These are phyloP conservation scores for Bombus superbus DNA, from an alignment of 1,140 invertebrate species.

Conservation along the genomic window DNA sequence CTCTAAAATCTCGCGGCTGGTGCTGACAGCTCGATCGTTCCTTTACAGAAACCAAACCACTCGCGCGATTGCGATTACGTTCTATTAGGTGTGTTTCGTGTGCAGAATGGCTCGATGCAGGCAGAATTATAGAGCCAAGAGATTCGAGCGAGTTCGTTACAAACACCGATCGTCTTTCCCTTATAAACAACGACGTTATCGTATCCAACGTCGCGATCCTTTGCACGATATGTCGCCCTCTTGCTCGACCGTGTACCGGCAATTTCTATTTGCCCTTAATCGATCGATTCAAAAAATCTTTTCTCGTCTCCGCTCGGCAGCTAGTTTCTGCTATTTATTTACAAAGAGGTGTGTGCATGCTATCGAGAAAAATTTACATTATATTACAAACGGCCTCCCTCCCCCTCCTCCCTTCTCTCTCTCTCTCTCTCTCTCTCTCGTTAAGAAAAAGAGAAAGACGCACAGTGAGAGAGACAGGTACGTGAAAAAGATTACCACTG, in stretches of 20 bases:
- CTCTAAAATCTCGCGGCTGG: conserved; percentile 7
- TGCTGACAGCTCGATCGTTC: not conserved
- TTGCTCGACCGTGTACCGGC: not conserved
- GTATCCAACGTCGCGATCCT: not conserved
- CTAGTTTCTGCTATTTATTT: conserved; percentile 50
- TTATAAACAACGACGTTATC: not conserved
- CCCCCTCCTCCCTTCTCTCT: too few species aligned
- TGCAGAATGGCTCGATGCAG: not conserved
- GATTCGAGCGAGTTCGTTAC: not conserved
- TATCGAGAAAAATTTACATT: conserved; percentile 30
- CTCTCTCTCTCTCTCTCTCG: not conserved
- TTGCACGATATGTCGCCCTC: not conserved
- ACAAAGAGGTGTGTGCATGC: conserved; percentile 40
- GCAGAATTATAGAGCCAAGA: not conserved
- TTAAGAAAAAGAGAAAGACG: not conserved
- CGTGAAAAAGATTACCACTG: not conserved
- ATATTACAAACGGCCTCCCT: conserved; percentile 38
- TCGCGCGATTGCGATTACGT: not conserved
- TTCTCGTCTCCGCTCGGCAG: not conserved
- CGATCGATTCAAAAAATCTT: not conserved
- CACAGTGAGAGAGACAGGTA: not conserved
- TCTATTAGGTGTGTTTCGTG: not conserved
- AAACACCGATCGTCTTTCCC: not conserved
- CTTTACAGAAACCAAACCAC: not conserved
- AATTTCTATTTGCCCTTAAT: not conserved